Conservation (phyloP, 2,113 vertebrate species). For the Pterophyllum scalare region DNA sequence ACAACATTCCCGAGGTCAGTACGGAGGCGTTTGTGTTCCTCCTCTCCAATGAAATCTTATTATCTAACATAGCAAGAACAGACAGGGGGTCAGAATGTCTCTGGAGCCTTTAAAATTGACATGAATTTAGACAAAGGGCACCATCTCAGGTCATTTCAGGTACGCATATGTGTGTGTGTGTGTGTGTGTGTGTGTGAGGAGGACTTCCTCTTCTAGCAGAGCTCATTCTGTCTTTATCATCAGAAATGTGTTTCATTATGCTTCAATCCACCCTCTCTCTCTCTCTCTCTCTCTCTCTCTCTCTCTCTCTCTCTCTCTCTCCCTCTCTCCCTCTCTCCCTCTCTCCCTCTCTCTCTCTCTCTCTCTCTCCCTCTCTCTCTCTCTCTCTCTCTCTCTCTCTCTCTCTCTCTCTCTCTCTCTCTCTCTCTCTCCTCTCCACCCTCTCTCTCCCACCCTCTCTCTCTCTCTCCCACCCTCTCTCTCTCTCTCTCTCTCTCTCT, state of each 20-base stretch:
- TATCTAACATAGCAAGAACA: constrained; percentile 39
- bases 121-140: constrained; percentile 36
- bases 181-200: constrained; percentile 16
- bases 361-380: constrained; percentile 15
- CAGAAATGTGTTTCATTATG: neutral
- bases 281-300: constrained; percentile 2
- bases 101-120: constrained; percentile 45
- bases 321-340: constrained; percentile 10
- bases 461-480: neutral
- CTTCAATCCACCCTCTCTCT: constrained; percentile 4
- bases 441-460: neutral
- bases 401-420: constrained; percentile 3
- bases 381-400: neutral
- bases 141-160: constrained; percentile 27
- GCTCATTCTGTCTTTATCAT: constrained; percentile 14
- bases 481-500: constrained; percentile 1
- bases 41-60: constrained; percentile 47
- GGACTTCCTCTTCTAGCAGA: constrained; percentile 26
- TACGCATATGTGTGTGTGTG: neutral
- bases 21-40: constrained; percentile 25
- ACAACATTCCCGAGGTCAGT: constrained; percentile 21
- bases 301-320: neutral
- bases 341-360: constrained; percentile 2
- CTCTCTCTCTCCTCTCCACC: constrained; percentile 7
- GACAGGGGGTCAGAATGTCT: constrained; percentile 40